Conservation (phyloP, 2,113 vertebrate genomes). For the Tretioscincus oriximinensis region DNA sequence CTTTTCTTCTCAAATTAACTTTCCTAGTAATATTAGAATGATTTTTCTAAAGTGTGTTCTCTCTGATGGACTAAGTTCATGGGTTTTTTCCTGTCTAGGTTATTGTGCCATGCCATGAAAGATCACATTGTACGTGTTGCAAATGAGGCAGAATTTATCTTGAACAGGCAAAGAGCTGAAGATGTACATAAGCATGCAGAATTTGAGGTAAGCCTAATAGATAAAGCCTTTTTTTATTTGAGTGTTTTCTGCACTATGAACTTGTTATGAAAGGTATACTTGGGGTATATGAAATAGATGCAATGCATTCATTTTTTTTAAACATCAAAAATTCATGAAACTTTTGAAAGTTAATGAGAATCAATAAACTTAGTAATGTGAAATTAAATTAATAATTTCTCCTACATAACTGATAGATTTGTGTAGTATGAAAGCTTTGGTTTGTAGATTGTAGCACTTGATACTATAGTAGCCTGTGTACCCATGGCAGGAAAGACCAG, state of each 20-base stretch:
- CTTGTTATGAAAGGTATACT: conserved; percentile 35
- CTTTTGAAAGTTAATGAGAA: too few species aligned
- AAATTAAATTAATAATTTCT: background rate
- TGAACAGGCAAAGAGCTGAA: conserved; percentile 95
- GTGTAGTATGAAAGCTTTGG: too few species aligned
- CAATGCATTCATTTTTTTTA: conserved; percentile 54
- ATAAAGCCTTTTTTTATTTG: conserved; percentile 54
- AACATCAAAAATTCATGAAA: background rate
- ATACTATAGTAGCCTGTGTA: too few species aligned
- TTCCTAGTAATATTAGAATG: background rate
- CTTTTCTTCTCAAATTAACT: background rate
- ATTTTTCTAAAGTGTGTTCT: background rate
- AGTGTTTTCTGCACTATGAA: conserved; percentile 38
- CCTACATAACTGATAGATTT: too few species aligned
- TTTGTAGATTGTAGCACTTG: too few species aligned
- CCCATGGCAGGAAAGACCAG: too few species aligned
- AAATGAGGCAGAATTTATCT: conserved; percentile 98
- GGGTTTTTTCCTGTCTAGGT: conserved; percentile 68
- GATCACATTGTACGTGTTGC: conserved; percentile 98
- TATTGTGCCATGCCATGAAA: conserved; percentile 97
- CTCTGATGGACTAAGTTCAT: conserved; percentile 23
- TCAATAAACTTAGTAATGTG: background rate
- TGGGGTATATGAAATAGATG: conserved; percentile 55
- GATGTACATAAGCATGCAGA: conserved; percentile 97
- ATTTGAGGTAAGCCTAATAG: conserved; percentile 86